Evolutionary conservation across 2,113 vertebrate species (phyloP).

Genomic region (Crotalus helleri): DNA sequence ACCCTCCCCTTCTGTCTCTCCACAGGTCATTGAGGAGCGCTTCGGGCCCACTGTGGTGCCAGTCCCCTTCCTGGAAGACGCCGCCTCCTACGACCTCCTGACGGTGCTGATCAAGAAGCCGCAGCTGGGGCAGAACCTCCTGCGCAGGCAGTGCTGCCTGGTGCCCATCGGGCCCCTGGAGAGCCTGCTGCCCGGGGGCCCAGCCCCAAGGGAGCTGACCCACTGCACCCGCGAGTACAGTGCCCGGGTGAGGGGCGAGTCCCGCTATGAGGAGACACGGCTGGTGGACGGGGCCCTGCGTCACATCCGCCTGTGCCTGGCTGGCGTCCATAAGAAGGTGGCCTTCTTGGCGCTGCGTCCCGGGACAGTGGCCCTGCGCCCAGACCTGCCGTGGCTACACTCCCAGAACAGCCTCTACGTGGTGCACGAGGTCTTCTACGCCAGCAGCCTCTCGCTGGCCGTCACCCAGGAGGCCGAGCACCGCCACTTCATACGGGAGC

Average conservation of each 20-base stretch:
- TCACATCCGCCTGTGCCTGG: constrained; percentile 52
- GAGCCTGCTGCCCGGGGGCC: background rate
- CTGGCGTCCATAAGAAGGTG: constrained; percentile 56
- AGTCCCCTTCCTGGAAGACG: constrained; percentile 63
- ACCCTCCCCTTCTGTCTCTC: background rate
- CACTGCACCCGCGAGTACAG: constrained; percentile 59
- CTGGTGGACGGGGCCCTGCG: constrained; percentile 60
- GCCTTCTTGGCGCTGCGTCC: constrained; percentile 48
- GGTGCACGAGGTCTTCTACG: constrained; percentile 66
- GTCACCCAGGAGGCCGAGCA: constrained; percentile 16
- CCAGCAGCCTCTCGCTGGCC: constrained; percentile 52
- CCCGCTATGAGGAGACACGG: constrained; percentile 63
- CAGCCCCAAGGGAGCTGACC: constrained; percentile 24
- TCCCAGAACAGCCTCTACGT: constrained; percentile 62
- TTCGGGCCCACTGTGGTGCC: constrained; percentile 58
- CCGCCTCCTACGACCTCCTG: constrained; percentile 61
- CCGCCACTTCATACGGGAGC: constrained; percentile 43
- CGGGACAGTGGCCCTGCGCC: constrained; percentile 33
- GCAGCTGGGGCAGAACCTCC: constrained; percentile 34
- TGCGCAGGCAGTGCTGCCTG: constrained; percentile 31
- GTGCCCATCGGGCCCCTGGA: constrained; percentile 1
- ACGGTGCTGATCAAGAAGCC: constrained; percentile 60
- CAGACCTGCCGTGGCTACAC: constrained; percentile 62
- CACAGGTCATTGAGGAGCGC: constrained; percentile 59
- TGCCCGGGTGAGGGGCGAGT: constrained; percentile 44